Conservation (phyloP, 2,797 vertebrate genomes). For the Semotilus atromaculatus region DNA sequence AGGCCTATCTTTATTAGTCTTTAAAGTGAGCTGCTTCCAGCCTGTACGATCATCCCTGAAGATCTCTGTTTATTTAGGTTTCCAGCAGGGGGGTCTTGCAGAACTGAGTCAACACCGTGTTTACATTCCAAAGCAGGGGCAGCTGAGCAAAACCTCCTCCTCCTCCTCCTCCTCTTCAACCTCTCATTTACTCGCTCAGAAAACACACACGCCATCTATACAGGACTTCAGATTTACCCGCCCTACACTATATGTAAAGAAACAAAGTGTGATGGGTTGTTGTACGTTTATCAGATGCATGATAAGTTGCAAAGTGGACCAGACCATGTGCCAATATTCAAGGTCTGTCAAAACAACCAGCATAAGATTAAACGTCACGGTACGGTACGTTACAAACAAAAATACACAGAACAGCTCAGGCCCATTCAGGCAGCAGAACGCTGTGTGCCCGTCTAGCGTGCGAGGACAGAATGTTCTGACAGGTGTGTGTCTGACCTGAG, state of each 20-base stretch:
- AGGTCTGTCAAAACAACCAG: constrained; percentile 6
- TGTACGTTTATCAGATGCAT: not conserved
- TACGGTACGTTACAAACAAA: not conserved
- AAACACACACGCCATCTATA: constrained; percentile 10
- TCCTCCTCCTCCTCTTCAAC: constrained; percentile 47
- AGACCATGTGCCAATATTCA: not conserved
- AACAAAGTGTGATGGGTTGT: not conserved
- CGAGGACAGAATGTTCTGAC: constrained; percentile 37
- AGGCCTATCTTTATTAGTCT: constrained; percentile 37
- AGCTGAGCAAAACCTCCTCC: constrained; percentile 61
- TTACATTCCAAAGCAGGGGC: constrained; percentile 66
- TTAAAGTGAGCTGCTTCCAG: constrained; percentile 12
- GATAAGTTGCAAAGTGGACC: not conserved
- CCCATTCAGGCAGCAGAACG: not conserved
- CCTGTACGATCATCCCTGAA: constrained; percentile 26
- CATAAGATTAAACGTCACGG: not conserved
- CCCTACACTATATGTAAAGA: not conserved
- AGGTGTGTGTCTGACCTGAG: constrained; percentile 85
- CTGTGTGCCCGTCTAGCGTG: not conserved
- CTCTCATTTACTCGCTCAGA: constrained; percentile 28
- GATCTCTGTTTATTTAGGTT: constrained; percentile 52
- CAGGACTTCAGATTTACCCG: not conserved
- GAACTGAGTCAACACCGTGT: constrained; percentile 62
- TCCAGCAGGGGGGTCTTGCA: constrained; percentile 41
- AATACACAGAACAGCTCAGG: not conserved